Evolutionary conservation across 2,888 invertebrate species (phyloP).

Genomic region (Sturmia bella): DNA sequence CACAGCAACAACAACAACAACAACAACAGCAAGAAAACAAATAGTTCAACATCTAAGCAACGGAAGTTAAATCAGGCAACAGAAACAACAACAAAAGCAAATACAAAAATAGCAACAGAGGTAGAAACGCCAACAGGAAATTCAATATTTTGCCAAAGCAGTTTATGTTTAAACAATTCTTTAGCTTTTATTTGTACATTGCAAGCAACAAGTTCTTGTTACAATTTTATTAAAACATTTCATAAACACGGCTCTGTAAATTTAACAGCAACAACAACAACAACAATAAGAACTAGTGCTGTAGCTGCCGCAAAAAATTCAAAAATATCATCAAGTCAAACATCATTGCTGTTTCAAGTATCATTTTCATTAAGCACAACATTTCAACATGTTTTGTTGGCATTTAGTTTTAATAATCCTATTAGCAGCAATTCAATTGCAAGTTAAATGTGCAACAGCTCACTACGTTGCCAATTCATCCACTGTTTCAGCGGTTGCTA

Average conservation of each 20-base stretch:
- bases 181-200: conserved; percentile 11
- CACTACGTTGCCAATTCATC: conserved; percentile 64
- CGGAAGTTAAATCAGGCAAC: conserved; percentile 62
- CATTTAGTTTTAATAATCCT: conserved; percentile 67
- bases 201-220: conserved; percentile 73
- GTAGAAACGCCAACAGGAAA: conserved; percentile 46
- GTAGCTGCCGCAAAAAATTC: background rate
- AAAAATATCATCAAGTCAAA: conserved; percentile 27
- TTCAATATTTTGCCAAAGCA: conserved; percentile 40
- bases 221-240: conserved; percentile 60
- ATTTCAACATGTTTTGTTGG: conserved; percentile 69
- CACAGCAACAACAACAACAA: conserved; percentile 62
- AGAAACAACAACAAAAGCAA: conserved; percentile 56
- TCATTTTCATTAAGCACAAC: conserved; percentile 44
- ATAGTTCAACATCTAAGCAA: conserved; percentile 49
- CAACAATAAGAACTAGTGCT: no score
- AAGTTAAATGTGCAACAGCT: conserved; percentile 73
- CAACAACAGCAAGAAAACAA: conserved; percentile 35
- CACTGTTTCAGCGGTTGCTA: conserved; percentile 22
- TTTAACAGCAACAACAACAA: conserved; percentile 3
- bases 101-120: conserved; percentile 31
- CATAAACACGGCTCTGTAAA: conserved; percentile 61
- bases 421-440: conserved; percentile 70
- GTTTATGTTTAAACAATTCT: conserved; percentile 42
- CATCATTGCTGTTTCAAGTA: conserved; percentile 40